phyloP scores from a whole-genome alignment of 30 jellyfish, hydroid and myxozoan genomes.

The Aurelia aurita region DNA sequence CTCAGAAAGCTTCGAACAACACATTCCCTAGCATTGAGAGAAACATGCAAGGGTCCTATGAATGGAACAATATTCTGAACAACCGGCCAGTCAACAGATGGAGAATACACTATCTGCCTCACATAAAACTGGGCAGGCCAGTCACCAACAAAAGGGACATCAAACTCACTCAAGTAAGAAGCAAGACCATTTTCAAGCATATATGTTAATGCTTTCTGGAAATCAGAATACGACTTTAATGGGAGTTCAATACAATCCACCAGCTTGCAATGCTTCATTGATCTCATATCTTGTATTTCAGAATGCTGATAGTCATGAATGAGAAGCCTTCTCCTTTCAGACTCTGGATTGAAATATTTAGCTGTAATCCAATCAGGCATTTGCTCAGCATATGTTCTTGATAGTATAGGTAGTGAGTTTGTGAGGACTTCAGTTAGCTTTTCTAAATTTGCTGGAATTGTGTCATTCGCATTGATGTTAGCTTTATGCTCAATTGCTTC shows the following conservation, averaged over 20 bases:
- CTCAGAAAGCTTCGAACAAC: no score
- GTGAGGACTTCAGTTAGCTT: conserved; percentile 12
- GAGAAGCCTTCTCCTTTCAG: conserved; percentile 27
- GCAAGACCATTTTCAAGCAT: background rate
- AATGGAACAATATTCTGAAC: conserved; percentile 2
- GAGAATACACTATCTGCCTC: background rate
- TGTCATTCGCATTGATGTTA: conserved; percentile 6
- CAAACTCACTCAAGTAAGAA: background rate
- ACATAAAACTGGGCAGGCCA: background rate
- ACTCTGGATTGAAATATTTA: conserved; percentile 15
- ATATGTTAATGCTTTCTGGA: no score
- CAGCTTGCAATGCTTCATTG: conserved; percentile 25
- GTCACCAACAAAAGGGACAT: no score
- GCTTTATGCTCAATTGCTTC: background rate
- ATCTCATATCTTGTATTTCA: conserved; percentile 19
- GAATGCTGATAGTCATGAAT: conserved; percentile 10
- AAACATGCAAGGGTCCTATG: no score
- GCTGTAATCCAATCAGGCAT: conserved; percentile 23
- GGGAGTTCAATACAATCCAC: conserved; percentile 7
- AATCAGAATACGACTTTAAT: no score
- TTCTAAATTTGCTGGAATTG: conserved; percentile 5
- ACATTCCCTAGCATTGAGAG: no score
- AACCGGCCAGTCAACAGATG: background rate
- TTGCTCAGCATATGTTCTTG: conserved; percentile 12
- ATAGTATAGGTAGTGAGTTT: conserved; percentile 8